These are phyloP conservation scores for Rapana venosa DNA, from an alignment of 2,888 invertebrate species.

Conservation along the genomic window DNA sequence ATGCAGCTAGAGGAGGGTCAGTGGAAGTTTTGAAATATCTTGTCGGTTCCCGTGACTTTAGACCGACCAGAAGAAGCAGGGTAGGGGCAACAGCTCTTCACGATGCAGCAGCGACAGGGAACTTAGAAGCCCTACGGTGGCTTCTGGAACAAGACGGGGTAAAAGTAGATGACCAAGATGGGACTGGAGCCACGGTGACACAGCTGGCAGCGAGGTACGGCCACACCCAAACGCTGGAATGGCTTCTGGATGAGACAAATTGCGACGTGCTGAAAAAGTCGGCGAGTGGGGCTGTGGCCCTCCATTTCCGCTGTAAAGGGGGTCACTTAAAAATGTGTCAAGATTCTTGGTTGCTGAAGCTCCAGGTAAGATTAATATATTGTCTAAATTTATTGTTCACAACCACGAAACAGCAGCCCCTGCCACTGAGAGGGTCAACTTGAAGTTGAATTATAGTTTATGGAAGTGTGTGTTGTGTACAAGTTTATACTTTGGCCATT, in stretches of 20 bases:
- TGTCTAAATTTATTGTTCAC: neutral
- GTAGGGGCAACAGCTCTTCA: constrained; percentile 78
- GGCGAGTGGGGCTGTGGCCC: constrained; percentile 83
- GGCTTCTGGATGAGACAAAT: constrained; percentile 82
- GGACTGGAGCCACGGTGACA: constrained; percentile 75
- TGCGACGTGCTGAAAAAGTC: constrained; percentile 81
- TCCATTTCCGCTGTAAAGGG: constrained; percentile 94
- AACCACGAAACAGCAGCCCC: too few species aligned
- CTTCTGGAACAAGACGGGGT: constrained; percentile 66
- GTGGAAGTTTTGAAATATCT: constrained; percentile 72
- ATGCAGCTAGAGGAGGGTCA: constrained; percentile 76
- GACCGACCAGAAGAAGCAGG: constrained; percentile 56
- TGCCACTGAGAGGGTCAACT: too few species aligned
- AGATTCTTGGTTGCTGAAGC: constrained; percentile 80
- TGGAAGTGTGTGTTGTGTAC: too few species aligned
- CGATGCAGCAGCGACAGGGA: constrained; percentile 78
- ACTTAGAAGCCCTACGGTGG: constrained; percentile 75
- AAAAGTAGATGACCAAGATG: constrained; percentile 73
- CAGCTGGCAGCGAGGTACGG: constrained; percentile 80
- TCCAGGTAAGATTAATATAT: constrained; percentile 59
- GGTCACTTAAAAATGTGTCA: constrained; percentile 91
- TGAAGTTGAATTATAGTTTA: too few species aligned
- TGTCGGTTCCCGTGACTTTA: constrained; percentile 65
- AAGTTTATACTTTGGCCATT: too few species aligned
- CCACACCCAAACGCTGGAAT: constrained; percentile 81